Percentiles rank a stretch among this genome's conserved stretches.
Evolutionary conservation across 2,113 vertebrate genomes (phyloP).

Genomic region (Carlito syrichta): DNA sequence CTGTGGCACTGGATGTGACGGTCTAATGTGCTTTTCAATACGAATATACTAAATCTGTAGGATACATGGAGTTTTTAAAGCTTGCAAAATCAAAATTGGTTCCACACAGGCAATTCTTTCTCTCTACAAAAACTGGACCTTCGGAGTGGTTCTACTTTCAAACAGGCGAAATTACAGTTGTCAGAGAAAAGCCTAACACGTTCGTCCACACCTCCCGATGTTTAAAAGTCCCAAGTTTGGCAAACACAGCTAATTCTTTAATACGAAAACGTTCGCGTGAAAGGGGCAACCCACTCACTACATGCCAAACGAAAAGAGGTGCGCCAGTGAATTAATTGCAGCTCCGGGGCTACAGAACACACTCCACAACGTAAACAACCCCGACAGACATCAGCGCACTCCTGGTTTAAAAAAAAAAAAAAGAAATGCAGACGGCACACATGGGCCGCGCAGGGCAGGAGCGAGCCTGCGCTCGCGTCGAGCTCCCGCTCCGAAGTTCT

Average conservation of each 20-base stretch:
- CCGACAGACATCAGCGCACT: not conserved
- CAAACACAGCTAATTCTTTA: slow-evolving; percentile 11
- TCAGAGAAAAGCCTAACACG: not conserved
- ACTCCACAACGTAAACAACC: not conserved
- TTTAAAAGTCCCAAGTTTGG: not conserved
- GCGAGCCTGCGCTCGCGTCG: not conserved
- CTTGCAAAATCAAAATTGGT: slow-evolving; percentile 2
- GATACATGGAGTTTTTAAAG: not conserved
- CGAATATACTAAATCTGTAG: not conserved
- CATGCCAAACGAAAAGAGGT: not conserved
- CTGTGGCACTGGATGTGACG: not conserved
- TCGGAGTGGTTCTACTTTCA: not conserved
- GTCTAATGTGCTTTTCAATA: not conserved
- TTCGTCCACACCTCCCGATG: not conserved
- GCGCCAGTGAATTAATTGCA: slow-evolving; percentile 30
- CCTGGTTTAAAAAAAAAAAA: not conserved
- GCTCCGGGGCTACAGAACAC: not conserved
- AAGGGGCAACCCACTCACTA: not conserved
- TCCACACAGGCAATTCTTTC: not conserved
- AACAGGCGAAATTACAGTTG: not conserved
- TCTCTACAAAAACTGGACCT: not conserved
- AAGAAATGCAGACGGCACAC: not conserved
- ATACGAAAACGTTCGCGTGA: not conserved
- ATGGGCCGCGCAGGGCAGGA: not conserved
- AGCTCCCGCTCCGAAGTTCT: too few relatives aligned